Evolutionary conservation across 1,140 invertebrate genomes (phyloP).

Genomic region (Asbolus verrucosus): DNA sequence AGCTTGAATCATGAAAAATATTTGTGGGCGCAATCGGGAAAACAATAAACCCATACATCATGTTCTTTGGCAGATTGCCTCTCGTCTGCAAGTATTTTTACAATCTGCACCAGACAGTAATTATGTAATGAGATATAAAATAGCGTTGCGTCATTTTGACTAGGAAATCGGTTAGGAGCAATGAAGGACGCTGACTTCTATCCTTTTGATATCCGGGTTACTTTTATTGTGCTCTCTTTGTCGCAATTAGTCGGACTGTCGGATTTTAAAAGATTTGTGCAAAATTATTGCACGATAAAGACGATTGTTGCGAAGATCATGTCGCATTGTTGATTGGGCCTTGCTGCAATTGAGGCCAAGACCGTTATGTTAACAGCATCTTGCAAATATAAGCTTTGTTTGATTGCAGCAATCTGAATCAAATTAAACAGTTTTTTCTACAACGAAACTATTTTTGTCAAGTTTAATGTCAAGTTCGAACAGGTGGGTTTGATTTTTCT

Average conservation of each 20-base stretch:
- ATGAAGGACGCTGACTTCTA: slow-evolving; percentile 23
- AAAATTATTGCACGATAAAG: slow-evolving; percentile 9
- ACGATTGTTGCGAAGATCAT: slow-evolving; percentile 17
- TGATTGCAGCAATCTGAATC: background rate
- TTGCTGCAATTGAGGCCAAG: slow-evolving; percentile 14
- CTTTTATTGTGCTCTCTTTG: too few species aligned
- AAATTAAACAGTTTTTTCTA: background rate
- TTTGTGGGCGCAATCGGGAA: too few species aligned
- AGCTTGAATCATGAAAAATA: too few species aligned
- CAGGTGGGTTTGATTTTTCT: background rate
- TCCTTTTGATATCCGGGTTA: slow-evolving; percentile 29
- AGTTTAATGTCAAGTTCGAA: slow-evolving; percentile 38
- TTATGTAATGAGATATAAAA: slow-evolving; percentile 20
- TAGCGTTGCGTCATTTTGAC: slow-evolving; percentile 21
- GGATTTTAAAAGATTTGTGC: background rate
- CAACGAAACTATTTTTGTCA: slow-evolving; percentile 10
- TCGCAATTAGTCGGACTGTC: background rate
- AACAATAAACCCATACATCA: too few species aligned
- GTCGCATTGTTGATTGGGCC: slow-evolving; percentile 9
- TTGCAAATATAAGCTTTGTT: too few species aligned
- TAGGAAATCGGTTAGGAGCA: slow-evolving; percentile 7
- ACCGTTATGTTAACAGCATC: slow-evolving; percentile 24
- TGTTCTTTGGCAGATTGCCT: background rate
- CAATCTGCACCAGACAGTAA: background rate
- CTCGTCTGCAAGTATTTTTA: background rate